Conservation (phyloP, 1,140 invertebrate genomes). For the Atta texana region DNA sequence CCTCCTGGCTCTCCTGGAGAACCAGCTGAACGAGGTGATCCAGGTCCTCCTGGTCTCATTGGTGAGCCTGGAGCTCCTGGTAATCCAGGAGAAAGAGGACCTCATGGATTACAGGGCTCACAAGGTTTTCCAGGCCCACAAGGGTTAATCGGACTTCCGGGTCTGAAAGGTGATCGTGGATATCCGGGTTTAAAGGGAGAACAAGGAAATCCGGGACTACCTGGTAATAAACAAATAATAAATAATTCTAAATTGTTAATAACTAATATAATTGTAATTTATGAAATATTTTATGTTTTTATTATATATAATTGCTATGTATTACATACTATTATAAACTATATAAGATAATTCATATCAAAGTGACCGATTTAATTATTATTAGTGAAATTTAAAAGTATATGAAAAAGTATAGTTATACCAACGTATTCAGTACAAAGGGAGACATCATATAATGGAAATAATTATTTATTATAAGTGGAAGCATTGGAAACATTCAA, state of each 20-base stretch:
- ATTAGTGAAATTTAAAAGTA: too few relatives aligned
- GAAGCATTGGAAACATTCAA: too few relatives aligned
- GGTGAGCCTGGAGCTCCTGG: slow-evolving; percentile 92
- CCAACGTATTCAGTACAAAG: too few relatives aligned
- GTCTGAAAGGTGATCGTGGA: slow-evolving; percentile 91
- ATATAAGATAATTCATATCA: too few relatives aligned
- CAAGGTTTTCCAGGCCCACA: slow-evolving; percentile 89
- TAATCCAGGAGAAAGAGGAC: slow-evolving; percentile 89
- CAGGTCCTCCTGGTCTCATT: slow-evolving; percentile 90
- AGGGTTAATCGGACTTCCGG: slow-evolving; percentile 90
- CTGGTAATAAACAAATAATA: slow-evolving; percentile 82
- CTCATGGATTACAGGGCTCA: slow-evolving; percentile 86
- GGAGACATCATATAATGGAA: too few relatives aligned
- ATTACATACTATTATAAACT: not conserved
- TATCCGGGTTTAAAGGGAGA: slow-evolving; percentile 90
- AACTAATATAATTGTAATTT: not conserved
- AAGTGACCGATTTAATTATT: too few relatives aligned
- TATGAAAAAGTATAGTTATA: too few relatives aligned
- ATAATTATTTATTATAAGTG: too few relatives aligned
- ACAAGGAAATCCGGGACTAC: slow-evolving; percentile 90
- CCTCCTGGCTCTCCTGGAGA: slow-evolving; percentile 91
- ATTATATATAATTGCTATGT: not conserved
- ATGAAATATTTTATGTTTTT: not conserved
- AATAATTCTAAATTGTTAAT: not conserved
- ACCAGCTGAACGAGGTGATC: slow-evolving; percentile 91